Base-by-base conservation (phyloP, 2,797 vertebrate genomes). In the Melanotaenia trifasciata region DNA sequence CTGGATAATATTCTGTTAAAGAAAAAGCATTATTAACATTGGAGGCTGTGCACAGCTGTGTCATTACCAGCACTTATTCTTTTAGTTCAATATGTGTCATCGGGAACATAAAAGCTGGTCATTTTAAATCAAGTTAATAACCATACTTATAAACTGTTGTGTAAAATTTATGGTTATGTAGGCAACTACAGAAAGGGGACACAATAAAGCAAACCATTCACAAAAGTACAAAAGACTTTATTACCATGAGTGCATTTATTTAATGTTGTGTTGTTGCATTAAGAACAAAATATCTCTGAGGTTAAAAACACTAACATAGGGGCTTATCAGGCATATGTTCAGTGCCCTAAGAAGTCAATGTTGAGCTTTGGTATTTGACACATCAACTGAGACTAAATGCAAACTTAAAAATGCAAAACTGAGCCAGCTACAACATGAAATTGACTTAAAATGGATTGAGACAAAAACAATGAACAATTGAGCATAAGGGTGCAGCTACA, bases 71-170 rank as follows among this genome's bases (percentile, higher is more conserved):
- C 36, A 54, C 4, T 81, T 60, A 35, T 66, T 78, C 11, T 72
- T 79, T 64, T 60, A 70, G 60, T 80, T 71, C 26, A 59, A 67
- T 80, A 51, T 63, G 12, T 68, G 59, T 54, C 53, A 64, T 70
- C 61, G 58, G 38, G 20, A 76, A 43, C 63, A 58, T 61, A 59
- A 1, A 33, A 62, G 40, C 57, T 72, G 69, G 57, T 75, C 66
- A 71, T 65, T 78, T 75, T 70, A 66, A 75, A n/a, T 74, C 58
- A 65, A 58, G 57, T 65, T 54, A 26, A 66, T 75, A 65, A 79
- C 77, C 57, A 47, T 28, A 69, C 45, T 47, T 56, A 6, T 40
- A 50, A 51, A 32, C 56, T 56, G 20, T 64, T 65, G 40, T 69
- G 18, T 36, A 18, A 45, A 28, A 72, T 80, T 71, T 26, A 58